Conservation (phyloP, 2,888 invertebrate species). For the Ashinkailepas kermadecensis region DNA sequence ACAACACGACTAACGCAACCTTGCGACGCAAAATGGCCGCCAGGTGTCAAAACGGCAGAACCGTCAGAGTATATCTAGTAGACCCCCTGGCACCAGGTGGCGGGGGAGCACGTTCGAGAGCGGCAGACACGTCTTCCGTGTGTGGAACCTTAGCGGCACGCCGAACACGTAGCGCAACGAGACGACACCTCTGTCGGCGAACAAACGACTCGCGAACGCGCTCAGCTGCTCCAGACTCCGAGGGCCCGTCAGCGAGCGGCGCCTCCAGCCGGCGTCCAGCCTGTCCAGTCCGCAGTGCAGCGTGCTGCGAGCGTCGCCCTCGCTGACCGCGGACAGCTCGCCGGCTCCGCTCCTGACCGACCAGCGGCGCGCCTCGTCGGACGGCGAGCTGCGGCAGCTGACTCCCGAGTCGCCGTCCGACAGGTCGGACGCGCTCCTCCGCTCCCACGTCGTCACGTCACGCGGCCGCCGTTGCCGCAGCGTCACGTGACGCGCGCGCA, state of each 20-base stretch:
- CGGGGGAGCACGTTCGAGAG: not conserved
- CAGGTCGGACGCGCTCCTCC: not conserved
- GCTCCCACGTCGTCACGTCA: not conserved
- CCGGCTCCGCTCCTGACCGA: no score
- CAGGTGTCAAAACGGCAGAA: no score
- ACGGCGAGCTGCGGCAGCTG: not conserved
- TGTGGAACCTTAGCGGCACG: not conserved
- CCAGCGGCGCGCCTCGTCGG: not conserved
- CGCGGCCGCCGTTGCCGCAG: not conserved
- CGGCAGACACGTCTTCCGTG: not conserved
- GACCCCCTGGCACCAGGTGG: not conserved
- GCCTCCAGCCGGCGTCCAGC: not conserved
- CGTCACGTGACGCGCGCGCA: not conserved
- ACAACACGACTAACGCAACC: no score
- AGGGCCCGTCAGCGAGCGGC: no score
- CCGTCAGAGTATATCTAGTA: not conserved
- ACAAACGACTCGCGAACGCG: not conserved
- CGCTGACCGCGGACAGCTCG: no score
- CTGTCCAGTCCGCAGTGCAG: not conserved
- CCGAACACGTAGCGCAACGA: not conserved
- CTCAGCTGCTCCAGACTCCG: no score
- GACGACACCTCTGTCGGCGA: not conserved
- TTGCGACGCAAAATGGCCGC: no score
- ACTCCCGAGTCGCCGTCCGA: constrained; percentile 11
- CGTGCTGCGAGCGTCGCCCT: not conserved